These are phyloP conservation scores for Larimichthys polyactis DNA, from an alignment of 2,113 vertebrate genomes.

Conservation along the genomic window DNA sequence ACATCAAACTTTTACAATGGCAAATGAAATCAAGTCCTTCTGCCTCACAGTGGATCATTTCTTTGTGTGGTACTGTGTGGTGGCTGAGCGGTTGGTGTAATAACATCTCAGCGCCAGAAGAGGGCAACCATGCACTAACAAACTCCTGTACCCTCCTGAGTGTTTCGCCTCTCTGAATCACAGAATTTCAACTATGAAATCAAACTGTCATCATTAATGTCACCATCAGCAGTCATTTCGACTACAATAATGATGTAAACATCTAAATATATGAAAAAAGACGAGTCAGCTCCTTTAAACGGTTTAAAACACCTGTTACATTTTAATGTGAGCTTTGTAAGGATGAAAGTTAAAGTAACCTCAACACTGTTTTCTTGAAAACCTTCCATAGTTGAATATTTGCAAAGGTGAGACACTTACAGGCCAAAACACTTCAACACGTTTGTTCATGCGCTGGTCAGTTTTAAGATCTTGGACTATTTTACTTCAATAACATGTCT, in stretches of 20 bases:
- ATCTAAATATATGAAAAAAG: background rate
- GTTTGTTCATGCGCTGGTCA: too few species aligned
- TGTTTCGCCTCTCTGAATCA: background rate
- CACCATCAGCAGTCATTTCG: too few species aligned
- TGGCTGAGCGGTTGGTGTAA: constrained; percentile 5
- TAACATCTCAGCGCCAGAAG: constrained; percentile 57
- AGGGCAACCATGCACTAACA: constrained; percentile 44
- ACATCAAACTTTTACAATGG: background rate
- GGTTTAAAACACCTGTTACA: background rate
- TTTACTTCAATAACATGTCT: too few species aligned
- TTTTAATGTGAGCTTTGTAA: background rate
- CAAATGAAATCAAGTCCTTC: background rate
- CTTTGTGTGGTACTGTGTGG: background rate
- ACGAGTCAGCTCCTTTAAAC: background rate
- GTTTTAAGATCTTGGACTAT: too few species aligned
- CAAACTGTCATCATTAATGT: background rate
- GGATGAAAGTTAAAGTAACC: background rate
- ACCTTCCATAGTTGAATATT: background rate
- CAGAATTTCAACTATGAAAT: background rate
- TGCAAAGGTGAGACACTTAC: too few species aligned
- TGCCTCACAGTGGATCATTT: background rate
- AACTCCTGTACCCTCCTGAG: background rate
- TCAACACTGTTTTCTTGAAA: background rate
- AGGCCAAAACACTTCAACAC: too few species aligned
- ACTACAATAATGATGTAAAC: background rate